Conservation (phyloP, 2,888 invertebrate genomes). For the Drosophila mettleri region DNA sequence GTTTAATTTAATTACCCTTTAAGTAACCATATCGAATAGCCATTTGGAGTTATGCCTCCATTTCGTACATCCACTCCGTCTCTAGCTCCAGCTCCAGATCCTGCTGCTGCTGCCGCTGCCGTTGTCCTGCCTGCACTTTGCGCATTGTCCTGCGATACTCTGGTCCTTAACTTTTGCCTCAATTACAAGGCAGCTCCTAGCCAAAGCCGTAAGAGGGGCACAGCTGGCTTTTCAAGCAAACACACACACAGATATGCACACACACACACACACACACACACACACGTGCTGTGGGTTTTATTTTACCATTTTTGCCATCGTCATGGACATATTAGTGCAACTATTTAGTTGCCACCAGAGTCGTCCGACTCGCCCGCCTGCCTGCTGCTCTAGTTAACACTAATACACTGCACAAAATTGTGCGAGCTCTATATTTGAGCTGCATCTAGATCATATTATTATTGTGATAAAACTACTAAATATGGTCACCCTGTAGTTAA, state of each 20-base stretch:
- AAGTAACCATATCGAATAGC: slow-evolving; percentile 83
- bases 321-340: slow-evolving; percentile 71
- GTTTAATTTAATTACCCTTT: slow-evolving; percentile 84
- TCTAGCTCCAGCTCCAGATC: slow-evolving; percentile 11
- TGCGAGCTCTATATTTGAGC: no score
- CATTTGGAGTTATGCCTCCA: slow-evolving; percentile 66
- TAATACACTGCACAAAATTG: slow-evolving; percentile 42
- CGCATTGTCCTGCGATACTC: slow-evolving; percentile 32
- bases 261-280: slow-evolving; percentile 8
- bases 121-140: slow-evolving; percentile 48
- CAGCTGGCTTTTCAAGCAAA: slow-evolving; percentile 26
- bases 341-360: slow-evolving; percentile 69
- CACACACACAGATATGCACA: slow-evolving; percentile 15
- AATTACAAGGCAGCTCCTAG: slow-evolving; percentile 51
- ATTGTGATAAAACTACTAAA: no score
- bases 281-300: slow-evolving; percentile 73
- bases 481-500: no score
- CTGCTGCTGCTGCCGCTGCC: slow-evolving; percentile 20
- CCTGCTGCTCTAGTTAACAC: slow-evolving; percentile 13
- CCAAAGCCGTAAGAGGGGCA: slow-evolving; percentile 2
- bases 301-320: slow-evolving; percentile 64
- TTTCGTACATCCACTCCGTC: background rate
- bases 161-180: slow-evolving; percentile 54
- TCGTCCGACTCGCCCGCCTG: slow-evolving; percentile 9
- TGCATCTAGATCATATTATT: no score